These are phyloP conservation scores for Pycnomerus fuliginosus DNA, from an alignment of 2,888 invertebrate species.

Conservation along the genomic window DNA sequence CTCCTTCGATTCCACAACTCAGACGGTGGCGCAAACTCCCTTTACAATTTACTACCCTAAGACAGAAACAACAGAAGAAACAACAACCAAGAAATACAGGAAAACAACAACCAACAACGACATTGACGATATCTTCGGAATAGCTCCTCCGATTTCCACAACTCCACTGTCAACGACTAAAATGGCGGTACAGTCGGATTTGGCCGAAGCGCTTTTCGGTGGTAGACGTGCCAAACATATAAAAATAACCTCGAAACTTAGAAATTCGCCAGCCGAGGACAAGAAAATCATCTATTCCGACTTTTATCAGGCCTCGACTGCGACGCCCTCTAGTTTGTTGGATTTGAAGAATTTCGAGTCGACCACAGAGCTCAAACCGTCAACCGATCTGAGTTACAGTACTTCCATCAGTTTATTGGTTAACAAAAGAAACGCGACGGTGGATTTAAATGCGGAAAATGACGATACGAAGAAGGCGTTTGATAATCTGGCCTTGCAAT, in stretches of 20 bases:
- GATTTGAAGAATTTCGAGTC: slow-evolving; percentile 26
- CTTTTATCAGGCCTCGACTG: slow-evolving; percentile 39
- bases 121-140: slow-evolving; percentile 44
- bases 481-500: slow-evolving; percentile 46
- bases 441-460: neutral
- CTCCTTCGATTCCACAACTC: slow-evolving; percentile 3
- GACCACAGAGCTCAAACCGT: slow-evolving; percentile 29
- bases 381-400: slow-evolving; percentile 55
- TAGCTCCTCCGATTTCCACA: slow-evolving; percentile 6
- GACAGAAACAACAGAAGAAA: neutral
- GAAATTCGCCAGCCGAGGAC: slow-evolving; percentile 8
- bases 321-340: slow-evolving; percentile 11
- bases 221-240: slow-evolving; percentile 15
- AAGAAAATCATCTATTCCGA: slow-evolving; percentile 43
- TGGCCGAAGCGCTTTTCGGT: slow-evolving; percentile 34
- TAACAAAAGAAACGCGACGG: slow-evolving; percentile 37
- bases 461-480: slow-evolving; percentile 33
- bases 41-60: neutral
- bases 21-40: neutral
- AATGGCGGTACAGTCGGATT: slow-evolving; percentile 31
- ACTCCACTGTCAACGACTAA: slow-evolving; percentile 13
- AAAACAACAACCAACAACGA: slow-evolving; percentile 5
- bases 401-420: slow-evolving; percentile 58
- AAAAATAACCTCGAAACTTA: slow-evolving; percentile 15
- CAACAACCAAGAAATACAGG: neutral